phyloP scores from a whole-genome alignment of 2,888 invertebrate genomes.

The Neuroscelio doddi region DNA sequence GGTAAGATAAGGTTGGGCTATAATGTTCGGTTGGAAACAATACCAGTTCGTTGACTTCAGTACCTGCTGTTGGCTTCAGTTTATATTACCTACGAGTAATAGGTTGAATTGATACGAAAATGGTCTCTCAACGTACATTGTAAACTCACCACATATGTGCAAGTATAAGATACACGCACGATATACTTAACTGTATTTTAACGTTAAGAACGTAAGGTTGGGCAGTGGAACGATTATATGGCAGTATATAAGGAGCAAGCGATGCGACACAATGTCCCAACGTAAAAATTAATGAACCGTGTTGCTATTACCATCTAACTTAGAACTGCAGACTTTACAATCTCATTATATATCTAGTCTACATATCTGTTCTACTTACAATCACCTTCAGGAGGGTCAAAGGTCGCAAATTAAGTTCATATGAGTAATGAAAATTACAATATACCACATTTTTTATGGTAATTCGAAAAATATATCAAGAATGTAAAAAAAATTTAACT shows the following conservation, averaged over 20 bases:
- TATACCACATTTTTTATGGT: no score
- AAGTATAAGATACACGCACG: not conserved
- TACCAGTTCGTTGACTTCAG: no score
- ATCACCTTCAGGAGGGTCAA: constrained; percentile 1
- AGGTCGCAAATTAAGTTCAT: no score
- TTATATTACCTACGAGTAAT: constrained; percentile 3
- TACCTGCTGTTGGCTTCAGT: no score
- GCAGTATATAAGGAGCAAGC: constrained; percentile 41
- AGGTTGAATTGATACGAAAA: constrained; percentile 16
- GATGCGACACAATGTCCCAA: constrained; percentile 55
- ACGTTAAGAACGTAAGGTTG: constrained; percentile 8
- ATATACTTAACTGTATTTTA: constrained; percentile 7
- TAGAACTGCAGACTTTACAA: constrained; percentile 39
- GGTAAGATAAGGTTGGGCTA: no score
- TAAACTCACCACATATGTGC: constrained; percentile 6
- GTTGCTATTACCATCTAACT: constrained; percentile 56
- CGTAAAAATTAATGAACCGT: constrained; percentile 66
- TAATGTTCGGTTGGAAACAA: no score
- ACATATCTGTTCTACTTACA: constrained; percentile 8
- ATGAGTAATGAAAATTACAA: no score
- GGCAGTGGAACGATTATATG: constrained; percentile 7
- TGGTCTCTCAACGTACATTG: constrained; percentile 14
- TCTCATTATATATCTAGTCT: constrained; percentile 16
- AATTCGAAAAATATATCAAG: no score
- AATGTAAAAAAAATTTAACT: no score